Evolutionary conservation across 2,888 invertebrate species (phyloP), one percentile per base, ranked within the genome.

Genomic region (Sinhomidia bicolor): DNA sequence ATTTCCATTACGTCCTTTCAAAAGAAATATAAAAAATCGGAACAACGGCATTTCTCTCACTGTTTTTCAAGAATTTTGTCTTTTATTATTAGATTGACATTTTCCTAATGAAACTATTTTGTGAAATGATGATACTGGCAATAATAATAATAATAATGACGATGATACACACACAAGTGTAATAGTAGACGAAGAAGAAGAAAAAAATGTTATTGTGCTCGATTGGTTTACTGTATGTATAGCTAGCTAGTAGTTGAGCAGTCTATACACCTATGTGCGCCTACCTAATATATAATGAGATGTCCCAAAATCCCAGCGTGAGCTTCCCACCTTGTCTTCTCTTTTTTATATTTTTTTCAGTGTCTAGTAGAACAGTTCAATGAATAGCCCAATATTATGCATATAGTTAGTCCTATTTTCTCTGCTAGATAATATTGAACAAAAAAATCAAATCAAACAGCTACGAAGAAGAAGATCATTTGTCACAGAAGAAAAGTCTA

Each of bases 41-140:
- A 62, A 4, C 17, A 17, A 76, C 0, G 51, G 17, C 10, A 44
- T 74, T 74, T 60, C 74, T 60, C 74, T 26, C 57, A 44, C 23
- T 47, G 23, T 81, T 65, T 81, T 60, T 60, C 20, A 23, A 12
- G 32, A 32, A 54, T 81, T 6, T 29, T 26, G 10, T 14, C 44
- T 62, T 44, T 44, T 65, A 41, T 81, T 60, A 44, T 78, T 78
- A 29, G 80, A 86, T 86, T 87, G 86, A 81, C 86, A 87, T 81
- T 87, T 87, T 81, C 86, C 29, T 87, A 87, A 87, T 81, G 86
- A 87, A 87, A 81, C 79, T 41, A 23, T 79, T 60, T 60, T 79
- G 79, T 32, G 44, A 79, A 57, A 29, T 32, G 79, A 17, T 60
- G 32, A 32, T 54, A 26, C 10, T 17, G 41, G 29, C 36, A 68